Evolutionary conservation across 2,888 invertebrate species (phyloP), one percentile per base, ranked within the genome.

Genomic region (Amiota communis): DNA sequence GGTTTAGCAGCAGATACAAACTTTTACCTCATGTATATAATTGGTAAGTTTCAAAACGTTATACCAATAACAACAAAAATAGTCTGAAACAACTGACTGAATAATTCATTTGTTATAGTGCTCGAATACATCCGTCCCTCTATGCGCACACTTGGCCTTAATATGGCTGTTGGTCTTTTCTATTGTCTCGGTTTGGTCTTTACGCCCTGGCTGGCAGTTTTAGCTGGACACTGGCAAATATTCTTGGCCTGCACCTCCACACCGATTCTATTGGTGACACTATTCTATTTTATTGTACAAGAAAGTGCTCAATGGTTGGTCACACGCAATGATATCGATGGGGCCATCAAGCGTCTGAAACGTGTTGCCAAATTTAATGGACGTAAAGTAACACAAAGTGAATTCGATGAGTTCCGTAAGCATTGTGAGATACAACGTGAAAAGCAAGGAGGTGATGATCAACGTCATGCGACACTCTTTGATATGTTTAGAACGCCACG

Each of bases 281-380:
- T 87, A 3, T 92, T 91, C 80, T 92, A 92, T 78, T 90, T 91
- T 59, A 84, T 92, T 64, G 91, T 91, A 20, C 92, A 92, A n/a
- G 92, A 93, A 86, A 92, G 92, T 79, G 92, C 92, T 0, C 91
- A 92, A 78, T 93, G 93, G 93, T 85, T 93, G 67, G 90, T 92
- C 2, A 91, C 92, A 72, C 91, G 91, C 79, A 91, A 92, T 47
- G 88, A 90, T 76, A 86, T 90, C 1, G 91, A 91, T 61, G 90
- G 91, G 53, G 92, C 93, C 10, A 90, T 92, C 2, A 80, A 86
- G 65, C 91, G 92, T 70, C 91, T 92, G 72, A 88, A 89, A 79
- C 89, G 90, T 65, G 91, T 93, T 46, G 92, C 93, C 1, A 89
- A 88, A 78, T 90, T 91, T 78, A 93, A 93, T 83, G 89, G 90